Evolutionary conservation across 2,888 invertebrate species (phyloP), one percentile per base, ranked within the genome.

Genomic region (Leptopilina myrica): DNA sequence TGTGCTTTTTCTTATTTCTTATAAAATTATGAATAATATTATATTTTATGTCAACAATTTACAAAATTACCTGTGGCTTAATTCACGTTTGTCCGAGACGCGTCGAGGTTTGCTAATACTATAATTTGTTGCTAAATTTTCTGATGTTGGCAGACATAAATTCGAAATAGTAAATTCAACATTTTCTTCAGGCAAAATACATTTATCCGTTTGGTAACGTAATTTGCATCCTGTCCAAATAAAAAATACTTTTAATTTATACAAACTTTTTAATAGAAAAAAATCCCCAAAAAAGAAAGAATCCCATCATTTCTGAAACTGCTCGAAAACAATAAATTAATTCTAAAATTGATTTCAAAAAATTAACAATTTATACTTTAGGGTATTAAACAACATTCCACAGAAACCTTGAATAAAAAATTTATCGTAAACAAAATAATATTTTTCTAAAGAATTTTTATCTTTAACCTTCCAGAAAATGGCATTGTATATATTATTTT

Each of bases 61-160:
- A 33, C n/a, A 77, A 62, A 53, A 81, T 86, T 90, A 92, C 92
- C 92, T 92, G 89, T 91, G 92, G 76, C 89, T 87, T 53, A 91
- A 84, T 85, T 91, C 91, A 26, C 92, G 88, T 67, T 90, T 88
- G 82, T 90, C 90, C 83, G 90, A 82, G 78, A 90, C 90, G 78
- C 89, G 87, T 73, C 73, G 53, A 56, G 56, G 40, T 73, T 62
- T 62, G 5, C 56, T 73, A 73, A n/a, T 90, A 73, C 88, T 86
- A 84, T 91, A 88, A 81, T 90, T 89, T 79, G 88, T 88, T 73
- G 81, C 83, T n/a, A 87, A 79, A 43, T 83, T 80, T 59, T 59
- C 67, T 20, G 76, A 64, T 40, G 84, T 80, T 78, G 85, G 79
- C 79, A 86, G 79, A 76, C 80, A 82, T 64, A 86, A 76, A 49